These are phyloP conservation scores for Syngnathus rostellatus DNA, from an alignment of 2,797 vertebrate genomes.

Conservation along the genomic window DNA sequence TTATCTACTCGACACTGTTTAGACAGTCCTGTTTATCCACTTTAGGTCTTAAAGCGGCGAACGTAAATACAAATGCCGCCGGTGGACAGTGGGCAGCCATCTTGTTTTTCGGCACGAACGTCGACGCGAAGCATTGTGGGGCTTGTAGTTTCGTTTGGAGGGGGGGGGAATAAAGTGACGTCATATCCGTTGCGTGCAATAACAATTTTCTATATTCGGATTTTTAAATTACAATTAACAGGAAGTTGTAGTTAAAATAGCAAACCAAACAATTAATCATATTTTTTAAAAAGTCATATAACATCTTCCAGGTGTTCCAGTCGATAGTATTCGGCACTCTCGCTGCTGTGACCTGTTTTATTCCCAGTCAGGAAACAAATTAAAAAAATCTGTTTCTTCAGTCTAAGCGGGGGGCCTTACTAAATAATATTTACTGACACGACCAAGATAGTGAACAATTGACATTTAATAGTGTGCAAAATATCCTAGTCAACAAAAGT, in stretches of 20 bases:
- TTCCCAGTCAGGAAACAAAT: too few relatives aligned
- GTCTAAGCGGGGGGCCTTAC: background rate
- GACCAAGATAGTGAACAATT: background rate
- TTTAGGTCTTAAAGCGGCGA: slow-evolving; percentile 30
- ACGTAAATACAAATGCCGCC: slow-evolving; percentile 59
- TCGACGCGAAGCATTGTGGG: slow-evolving; percentile 54
- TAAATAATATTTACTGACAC: background rate
- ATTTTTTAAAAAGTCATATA: too few relatives aligned
- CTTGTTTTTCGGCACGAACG: slow-evolving; percentile 42
- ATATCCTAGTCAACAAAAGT: background rate
- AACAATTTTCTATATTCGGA: too few relatives aligned
- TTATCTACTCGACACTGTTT: slow-evolving; percentile 1
- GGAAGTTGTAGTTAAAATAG: too few relatives aligned
- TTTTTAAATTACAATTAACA: too few relatives aligned
- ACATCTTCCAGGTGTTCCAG: too few relatives aligned
- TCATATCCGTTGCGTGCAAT: too few relatives aligned
- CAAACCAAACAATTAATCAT: too few relatives aligned
- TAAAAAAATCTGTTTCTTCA: too few relatives aligned
- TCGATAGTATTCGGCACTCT: too few relatives aligned
- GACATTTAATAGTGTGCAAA: slow-evolving; percentile 5
- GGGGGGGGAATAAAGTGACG: too few relatives aligned
- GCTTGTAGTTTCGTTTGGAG: slow-evolving; percentile 47
- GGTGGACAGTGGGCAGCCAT: slow-evolving; percentile 69
- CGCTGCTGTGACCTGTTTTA: too few relatives aligned
- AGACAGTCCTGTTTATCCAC: slow-evolving; percentile 8